Evolutionary conservation across 23 tunicate species (phyloP).

Genomic region (Trididemnum clinides): DNA sequence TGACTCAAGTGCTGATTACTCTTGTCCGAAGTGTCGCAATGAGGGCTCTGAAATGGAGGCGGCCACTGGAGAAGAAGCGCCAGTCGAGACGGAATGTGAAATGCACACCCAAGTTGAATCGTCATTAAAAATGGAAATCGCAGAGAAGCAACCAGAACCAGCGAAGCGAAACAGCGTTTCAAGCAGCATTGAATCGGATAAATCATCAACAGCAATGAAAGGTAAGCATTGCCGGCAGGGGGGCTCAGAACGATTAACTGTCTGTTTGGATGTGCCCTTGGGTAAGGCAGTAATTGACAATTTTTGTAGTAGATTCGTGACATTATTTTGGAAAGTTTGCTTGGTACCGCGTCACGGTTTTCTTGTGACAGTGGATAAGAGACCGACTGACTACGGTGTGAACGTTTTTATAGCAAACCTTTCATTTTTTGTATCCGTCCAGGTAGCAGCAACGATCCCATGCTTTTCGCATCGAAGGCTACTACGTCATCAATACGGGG

Average conservation of each 20-base stretch:
- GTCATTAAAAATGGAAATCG: neutral
- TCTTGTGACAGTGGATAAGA: too few species aligned
- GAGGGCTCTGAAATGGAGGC: neutral
- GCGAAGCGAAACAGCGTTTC: slow-evolving; percentile 34
- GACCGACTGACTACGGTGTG: too few species aligned
- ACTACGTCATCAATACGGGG: neutral
- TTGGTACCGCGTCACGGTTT: too few species aligned
- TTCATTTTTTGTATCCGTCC: neutral
- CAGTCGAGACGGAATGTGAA: neutral
- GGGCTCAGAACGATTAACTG: too few species aligned
- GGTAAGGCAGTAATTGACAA: too few species aligned
- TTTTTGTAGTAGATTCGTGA: too few species aligned
- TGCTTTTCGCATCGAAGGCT: slow-evolving; percentile 43
- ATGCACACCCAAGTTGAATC: neutral
- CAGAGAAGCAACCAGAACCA: neutral
- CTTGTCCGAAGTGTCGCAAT: slow-evolving; percentile 74
- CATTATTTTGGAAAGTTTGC: too few species aligned
- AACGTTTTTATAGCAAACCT: neutral
- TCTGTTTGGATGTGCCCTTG: too few species aligned
- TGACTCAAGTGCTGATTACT: slow-evolving; percentile 50
- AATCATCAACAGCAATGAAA: slow-evolving; percentile 59
- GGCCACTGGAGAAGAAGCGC: neutral
- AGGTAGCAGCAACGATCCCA: slow-evolving; percentile 95
- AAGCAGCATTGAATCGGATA: slow-evolving; percentile 60
- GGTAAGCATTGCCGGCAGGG: too few species aligned